phyloP scores from a whole-genome alignment of 2,888 invertebrate species.

The Rhabditoides inermis region DNA sequence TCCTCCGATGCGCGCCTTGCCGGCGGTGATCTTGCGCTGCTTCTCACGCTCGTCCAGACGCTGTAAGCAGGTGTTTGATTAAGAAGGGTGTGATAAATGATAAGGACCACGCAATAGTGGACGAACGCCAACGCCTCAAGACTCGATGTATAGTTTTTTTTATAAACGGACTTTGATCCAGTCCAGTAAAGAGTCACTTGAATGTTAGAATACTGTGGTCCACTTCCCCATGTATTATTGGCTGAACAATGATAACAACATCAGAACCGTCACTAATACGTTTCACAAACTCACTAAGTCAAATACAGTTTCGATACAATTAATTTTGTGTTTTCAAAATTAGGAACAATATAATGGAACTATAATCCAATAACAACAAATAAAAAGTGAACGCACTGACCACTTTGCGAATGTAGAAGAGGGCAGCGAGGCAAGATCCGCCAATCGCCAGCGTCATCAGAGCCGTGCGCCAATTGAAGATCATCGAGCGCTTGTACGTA shows the following conservation, averaged over 20 bases:
- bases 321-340: not conserved
- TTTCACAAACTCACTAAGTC: too few species aligned
- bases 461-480: slow-evolving; percentile 41
- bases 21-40: slow-evolving; percentile 72
- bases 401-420: slow-evolving; percentile 36
- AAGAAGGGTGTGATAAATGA: not conserved
- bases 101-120: too few species aligned
- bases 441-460: slow-evolving; percentile 28
- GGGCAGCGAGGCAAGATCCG: slow-evolving; percentile 29
- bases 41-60: slow-evolving; percentile 58
- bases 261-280: too few species aligned
- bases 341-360: too few species aligned
- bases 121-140: too few species aligned
- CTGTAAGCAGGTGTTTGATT: slow-evolving; percentile 29
- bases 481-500: slow-evolving; percentile 24
- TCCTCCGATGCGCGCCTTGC: slow-evolving; percentile 88
- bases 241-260: too few species aligned
- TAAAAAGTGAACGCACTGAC: slow-evolving; percentile 13
- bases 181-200: too few species aligned
- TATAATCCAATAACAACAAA: too few species aligned
- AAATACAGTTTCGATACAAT: not conserved
- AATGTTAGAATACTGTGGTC: too few species aligned
- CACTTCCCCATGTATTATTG: too few species aligned
- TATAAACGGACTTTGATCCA: too few species aligned
- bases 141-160: too few species aligned